Evolutionary conservation across 2,888 invertebrate genomes (phyloP).

Genomic region (Hoplodrina ambigua): DNA sequence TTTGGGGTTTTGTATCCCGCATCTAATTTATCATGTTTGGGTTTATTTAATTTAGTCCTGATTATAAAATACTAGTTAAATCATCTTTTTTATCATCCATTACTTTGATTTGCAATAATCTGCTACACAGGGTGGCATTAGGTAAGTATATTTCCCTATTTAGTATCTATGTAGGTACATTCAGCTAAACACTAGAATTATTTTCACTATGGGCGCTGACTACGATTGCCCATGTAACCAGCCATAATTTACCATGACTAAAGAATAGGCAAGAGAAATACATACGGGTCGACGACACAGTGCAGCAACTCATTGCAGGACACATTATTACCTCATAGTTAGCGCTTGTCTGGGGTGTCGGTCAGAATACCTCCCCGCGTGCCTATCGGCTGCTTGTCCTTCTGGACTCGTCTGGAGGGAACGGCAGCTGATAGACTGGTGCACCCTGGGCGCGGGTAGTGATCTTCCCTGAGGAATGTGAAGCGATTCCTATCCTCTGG

Average conservation of each 20-base stretch:
- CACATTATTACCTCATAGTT: constrained; percentile 41
- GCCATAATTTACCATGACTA: constrained; percentile 33
- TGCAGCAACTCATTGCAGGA: constrained; percentile 12
- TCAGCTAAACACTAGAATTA: constrained; percentile 29
- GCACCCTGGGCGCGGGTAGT: too few species aligned
- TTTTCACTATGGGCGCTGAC: constrained; percentile 25
- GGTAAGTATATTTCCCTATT: constrained; percentile 21
- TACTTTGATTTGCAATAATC: background rate
- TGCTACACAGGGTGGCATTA: background rate
- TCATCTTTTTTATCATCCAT: too few species aligned
- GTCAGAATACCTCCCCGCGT: too few species aligned
- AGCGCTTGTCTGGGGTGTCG: constrained; percentile 2
- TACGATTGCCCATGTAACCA: constrained; percentile 22
- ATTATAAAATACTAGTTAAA: background rate
- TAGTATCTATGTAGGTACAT: constrained; percentile 2
- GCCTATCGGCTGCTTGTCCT: too few species aligned
- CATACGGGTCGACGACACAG: constrained; percentile 27
- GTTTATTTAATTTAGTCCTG: background rate
- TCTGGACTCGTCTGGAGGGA: too few species aligned
- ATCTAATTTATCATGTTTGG: background rate
- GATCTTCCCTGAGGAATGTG: too few species aligned
- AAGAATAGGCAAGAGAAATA: constrained; percentile 32
- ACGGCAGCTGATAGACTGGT: too few species aligned
- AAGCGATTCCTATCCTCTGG: too few species aligned
- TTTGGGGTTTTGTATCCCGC: constrained; percentile 10